Conservation (phyloP, 1,140 invertebrate species). For the Rhopalosiphum padi region DNA sequence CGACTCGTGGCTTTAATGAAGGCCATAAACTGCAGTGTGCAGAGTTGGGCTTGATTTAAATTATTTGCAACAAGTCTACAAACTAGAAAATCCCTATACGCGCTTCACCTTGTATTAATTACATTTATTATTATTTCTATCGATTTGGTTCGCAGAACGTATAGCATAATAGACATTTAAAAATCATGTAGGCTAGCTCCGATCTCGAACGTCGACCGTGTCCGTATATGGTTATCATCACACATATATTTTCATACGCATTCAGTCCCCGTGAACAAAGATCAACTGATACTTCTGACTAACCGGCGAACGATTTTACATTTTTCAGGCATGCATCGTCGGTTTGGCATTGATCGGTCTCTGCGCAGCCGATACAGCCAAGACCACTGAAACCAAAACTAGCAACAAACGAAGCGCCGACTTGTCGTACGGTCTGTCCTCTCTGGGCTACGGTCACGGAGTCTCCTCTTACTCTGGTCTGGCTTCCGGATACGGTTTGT, state of each 20-base stretch:
- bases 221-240: background rate
- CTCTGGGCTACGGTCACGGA: background rate
- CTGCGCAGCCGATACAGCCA: background rate
- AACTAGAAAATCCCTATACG: no score
- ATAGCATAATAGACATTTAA: no score
- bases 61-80: no score
- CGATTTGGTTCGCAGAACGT: background rate
- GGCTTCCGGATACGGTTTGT: background rate
- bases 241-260: background rate
- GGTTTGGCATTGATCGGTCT: constrained; percentile 32
- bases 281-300: background rate
- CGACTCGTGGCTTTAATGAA: no score
- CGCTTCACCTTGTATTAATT: background rate
- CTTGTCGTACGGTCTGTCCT: background rate
- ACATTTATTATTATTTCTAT: background rate
- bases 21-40: no score
- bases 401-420: constrained; percentile 20
- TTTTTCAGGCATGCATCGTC: constrained; percentile 31
- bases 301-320: background rate
- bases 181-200: background rate
- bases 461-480: background rate
- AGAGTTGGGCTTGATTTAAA: no score
- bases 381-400: background rate
- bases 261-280: no score
- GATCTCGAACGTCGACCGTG: background rate